A percentile compares a stretch with the other conserved stretches of the same genome.
These are phyloP conservation scores for Chauna torquata DNA, from an alignment of 2,113 vertebrate genomes.

Conservation along the genomic window DNA sequence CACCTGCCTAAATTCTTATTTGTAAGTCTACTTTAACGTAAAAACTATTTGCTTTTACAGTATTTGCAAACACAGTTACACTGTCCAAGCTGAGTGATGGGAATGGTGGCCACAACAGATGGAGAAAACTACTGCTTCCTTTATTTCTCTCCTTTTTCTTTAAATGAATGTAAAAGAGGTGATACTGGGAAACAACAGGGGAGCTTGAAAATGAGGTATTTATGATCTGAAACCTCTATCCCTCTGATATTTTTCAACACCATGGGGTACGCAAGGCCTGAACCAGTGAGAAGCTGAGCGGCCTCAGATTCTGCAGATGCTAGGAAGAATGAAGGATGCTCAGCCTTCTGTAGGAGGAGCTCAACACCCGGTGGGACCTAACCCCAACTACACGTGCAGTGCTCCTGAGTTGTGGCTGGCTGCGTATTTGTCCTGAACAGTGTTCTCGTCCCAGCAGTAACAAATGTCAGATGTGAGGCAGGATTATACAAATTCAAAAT, in stretches of 20 bases:
- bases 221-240: background rate
- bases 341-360: background rate
- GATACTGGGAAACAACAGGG: background rate
- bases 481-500: background rate
- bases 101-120: background rate
- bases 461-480: background rate
- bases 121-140: background rate
- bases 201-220: background rate
- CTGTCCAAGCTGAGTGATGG: background rate
- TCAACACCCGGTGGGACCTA: background rate
- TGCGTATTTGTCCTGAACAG: background rate
- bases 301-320: background rate
- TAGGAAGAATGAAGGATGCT: background rate
- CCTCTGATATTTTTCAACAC: background rate
- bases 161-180: background rate
- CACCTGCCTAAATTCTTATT: accelerated
- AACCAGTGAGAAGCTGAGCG: background rate
- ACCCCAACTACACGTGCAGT: accelerated
- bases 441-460: background rate
- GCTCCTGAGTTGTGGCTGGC: background rate
- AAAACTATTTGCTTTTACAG: background rate
- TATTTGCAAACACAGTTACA: background rate
- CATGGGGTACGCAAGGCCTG: background rate
- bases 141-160: background rate
- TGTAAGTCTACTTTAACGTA: background rate